phyloP scores from a whole-genome alignment of 2,888 invertebrate genomes.

The Metopia argyrocephala region DNA sequence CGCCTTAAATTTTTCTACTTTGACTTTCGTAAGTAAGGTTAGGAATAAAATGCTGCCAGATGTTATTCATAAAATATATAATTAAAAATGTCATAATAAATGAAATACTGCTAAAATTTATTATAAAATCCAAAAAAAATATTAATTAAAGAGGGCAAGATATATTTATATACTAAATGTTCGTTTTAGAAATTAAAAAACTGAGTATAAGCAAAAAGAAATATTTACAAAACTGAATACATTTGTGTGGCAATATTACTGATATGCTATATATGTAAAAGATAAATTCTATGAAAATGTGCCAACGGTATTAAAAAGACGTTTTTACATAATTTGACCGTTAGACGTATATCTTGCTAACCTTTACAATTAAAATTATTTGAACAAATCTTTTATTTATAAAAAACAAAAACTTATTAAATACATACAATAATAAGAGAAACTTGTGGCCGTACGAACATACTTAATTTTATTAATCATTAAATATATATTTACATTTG shows the following conservation, averaged over 20 bases:
- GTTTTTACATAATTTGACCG: neutral
- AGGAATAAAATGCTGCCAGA: constrained; percentile 38
- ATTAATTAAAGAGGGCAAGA: too few species aligned
- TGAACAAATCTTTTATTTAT: too few species aligned
- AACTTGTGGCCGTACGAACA: too few species aligned
- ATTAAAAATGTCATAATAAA: neutral
- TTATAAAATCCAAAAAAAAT: too few species aligned
- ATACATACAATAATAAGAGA: too few species aligned
- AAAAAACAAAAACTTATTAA: too few species aligned
- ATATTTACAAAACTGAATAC: too few species aligned
- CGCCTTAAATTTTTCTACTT: constrained; percentile 60
- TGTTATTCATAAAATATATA: neutral
- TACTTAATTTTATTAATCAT: too few species aligned
- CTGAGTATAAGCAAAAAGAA: neutral
- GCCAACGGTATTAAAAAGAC: neutral
- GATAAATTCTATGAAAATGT: neutral
- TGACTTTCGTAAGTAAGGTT: constrained; percentile 59
- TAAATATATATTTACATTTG: too few species aligned
- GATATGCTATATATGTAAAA: neutral
- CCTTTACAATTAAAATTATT: too few species aligned
- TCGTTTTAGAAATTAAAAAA: neutral
- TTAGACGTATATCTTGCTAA: too few species aligned
- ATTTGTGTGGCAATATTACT: neutral
- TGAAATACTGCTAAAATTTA: neutral
- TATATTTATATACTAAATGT: too few species aligned